Base-by-base conservation (phyloP, 2,113 vertebrate genomes). In the Paramormyrops kingsleyae region DNA sequence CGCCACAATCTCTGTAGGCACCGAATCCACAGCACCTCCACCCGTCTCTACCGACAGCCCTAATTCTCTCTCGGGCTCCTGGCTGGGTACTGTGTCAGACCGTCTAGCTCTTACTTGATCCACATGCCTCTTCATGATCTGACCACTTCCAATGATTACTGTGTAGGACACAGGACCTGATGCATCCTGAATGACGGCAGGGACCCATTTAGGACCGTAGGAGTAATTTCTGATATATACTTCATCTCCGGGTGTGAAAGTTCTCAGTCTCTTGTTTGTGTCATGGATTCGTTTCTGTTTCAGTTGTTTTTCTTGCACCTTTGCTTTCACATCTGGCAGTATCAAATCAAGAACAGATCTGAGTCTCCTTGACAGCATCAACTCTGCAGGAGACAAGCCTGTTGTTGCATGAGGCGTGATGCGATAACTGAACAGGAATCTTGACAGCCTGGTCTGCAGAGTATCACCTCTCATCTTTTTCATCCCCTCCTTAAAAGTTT, bases 321-420 rank as follows among this genome's bases (percentile, higher is more conserved):
- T 89, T 8, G 13, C 42, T 15, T 80, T 80, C 47, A 80, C 27
- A 35, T 89, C 19, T 52, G 70, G 70, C 5, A 31, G 1, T 1
- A 90, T 17, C 21, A 90, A 46, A 31, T 90, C 89, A 31, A 90
- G 47, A 6, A 31, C 24, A 21, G 85, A 74, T 53, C 89, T 90
- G 9, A 87, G 27, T 50, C 56, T 59, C n/a, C 66, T 70, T n/a
- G 42, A 77, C 89, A 88, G 87, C 35, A 90, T 9, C 24, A 90
- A 10, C 8, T 90, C 56, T 53, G 52, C 83, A 39, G 83, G 83
- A 12, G 83, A 66, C 13, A 66, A 21, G 3, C 89, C 84, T 17
- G 59, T 87, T 15, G 89, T 74, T 3, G 46, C n/a, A 13, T 90
- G 59, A 9, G 83, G 89, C 2, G 44, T 87, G 5, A 86, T 89